phyloP scores from a whole-genome alignment of 2,797 vertebrate genomes.

The Scolopax bukidnonensis region DNA sequence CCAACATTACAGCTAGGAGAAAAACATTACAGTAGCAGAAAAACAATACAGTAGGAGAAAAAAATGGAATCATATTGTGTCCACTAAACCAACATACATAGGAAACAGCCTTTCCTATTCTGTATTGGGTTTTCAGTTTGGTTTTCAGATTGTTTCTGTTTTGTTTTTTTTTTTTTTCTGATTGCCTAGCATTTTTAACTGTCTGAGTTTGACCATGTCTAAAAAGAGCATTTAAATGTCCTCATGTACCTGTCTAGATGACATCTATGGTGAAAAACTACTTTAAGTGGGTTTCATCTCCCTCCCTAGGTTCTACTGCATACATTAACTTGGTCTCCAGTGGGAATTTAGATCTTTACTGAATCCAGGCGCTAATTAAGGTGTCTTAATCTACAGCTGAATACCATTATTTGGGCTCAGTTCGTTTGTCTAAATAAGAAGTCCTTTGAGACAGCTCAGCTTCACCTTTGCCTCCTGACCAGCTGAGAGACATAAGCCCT shows the following conservation, averaged over 20 bases:
- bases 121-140: background rate
- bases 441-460: background rate
- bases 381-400: background rate
- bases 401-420: background rate
- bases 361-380: background rate
- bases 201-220: background rate
- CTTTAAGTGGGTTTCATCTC: background rate
- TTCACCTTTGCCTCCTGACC: background rate
- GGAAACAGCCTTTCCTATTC: background rate
- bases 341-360: background rate
- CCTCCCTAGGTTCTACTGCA: background rate
- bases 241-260: background rate
- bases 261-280: background rate
- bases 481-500: background rate
- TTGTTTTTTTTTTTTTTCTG: background rate
- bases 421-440: background rate
- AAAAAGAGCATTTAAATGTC: rapidly evolving
- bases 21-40: background rate
- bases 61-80: background rate
- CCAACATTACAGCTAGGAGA: background rate
- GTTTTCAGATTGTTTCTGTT: too few species aligned
- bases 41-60: background rate
- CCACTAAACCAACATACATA: background rate
- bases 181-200: background rate
- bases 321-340: background rate